phyloP scores from a whole-genome alignment of 2,113 vertebrate species.

The Menidia beryllina region DNA sequence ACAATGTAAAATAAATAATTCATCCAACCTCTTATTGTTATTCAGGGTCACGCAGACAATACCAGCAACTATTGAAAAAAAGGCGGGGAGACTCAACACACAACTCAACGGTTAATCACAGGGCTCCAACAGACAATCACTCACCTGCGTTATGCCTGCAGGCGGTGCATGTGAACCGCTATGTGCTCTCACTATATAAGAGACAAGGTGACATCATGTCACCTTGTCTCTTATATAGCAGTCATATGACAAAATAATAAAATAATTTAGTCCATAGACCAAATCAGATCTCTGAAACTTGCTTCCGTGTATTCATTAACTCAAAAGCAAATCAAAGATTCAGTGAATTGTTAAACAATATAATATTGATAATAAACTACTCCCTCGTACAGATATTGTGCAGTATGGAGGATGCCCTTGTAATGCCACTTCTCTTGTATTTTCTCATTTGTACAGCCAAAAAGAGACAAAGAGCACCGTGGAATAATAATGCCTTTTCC shows the following conservation, averaged over 20 bases:
- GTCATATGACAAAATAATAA: slow-evolving; percentile 9
- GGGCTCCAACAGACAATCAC: slow-evolving; percentile 47
- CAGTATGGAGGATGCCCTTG: neutral
- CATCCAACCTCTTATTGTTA: slow-evolving; percentile 56
- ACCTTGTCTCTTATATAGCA: slow-evolving; percentile 7
- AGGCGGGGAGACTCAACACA: slow-evolving; percentile 41
- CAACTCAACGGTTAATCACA: slow-evolving; percentile 55
- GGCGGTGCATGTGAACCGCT: slow-evolving; percentile 41
- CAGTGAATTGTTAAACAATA: slow-evolving; percentile 2
- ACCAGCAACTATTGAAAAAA: slow-evolving; percentile 32
- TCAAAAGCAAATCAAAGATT: slow-evolving; percentile 1
- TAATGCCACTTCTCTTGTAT: neutral
- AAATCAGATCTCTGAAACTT: neutral
- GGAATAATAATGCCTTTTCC: neutral
- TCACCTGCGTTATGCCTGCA: slow-evolving; percentile 49
- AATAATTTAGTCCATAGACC: neutral
- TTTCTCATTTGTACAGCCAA: neutral
- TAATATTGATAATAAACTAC: slow-evolving; percentile 1
- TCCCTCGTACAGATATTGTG: neutral
- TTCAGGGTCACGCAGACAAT: slow-evolving; percentile 69
- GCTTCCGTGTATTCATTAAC: slow-evolving; percentile 2
- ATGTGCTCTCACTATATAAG: slow-evolving; percentile 16
- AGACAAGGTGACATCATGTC: slow-evolving; percentile 19
- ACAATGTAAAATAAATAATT: slow-evolving; percentile 70
- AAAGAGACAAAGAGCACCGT: neutral